A percentile compares a stretch with the other conserved stretches of the same genome.
phyloP scores from a whole-genome alignment of 2,888 invertebrate genomes.

The Mesorhabditis belari region DNA sequence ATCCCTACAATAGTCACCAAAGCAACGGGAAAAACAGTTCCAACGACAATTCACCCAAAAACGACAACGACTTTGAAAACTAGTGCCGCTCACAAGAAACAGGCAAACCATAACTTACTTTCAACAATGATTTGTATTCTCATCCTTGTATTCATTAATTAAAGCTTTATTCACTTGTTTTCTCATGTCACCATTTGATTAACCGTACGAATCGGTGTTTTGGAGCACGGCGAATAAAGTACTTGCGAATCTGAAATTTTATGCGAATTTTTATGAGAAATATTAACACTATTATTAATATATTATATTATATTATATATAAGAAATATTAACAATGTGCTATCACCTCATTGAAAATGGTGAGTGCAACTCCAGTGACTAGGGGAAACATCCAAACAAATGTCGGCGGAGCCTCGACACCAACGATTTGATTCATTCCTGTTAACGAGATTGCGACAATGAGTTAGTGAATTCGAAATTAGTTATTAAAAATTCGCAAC shows the following conservation, averaged over 20 bases:
- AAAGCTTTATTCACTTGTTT: too few relatives aligned
- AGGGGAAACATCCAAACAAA: neutral
- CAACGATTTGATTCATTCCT: neutral
- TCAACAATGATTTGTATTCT: too few relatives aligned
- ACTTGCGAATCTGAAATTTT: neutral
- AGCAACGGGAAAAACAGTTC: too few relatives aligned
- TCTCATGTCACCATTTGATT: neutral
- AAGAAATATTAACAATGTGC: neutral
- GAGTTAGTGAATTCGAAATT: neutral
- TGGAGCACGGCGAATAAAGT: neutral
- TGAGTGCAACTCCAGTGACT: neutral
- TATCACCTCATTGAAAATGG: neutral
- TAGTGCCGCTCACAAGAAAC: too few relatives aligned
- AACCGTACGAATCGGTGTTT: neutral
- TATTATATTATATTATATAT: neutral
- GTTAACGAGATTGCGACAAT: too few relatives aligned
- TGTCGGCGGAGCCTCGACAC: neutral
- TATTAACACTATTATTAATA: neutral
- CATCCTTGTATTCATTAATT: too few relatives aligned
- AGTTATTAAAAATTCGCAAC: neutral
- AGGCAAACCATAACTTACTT: too few relatives aligned
- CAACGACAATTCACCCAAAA: too few relatives aligned
- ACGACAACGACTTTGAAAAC: too few relatives aligned
- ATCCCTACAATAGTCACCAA: too few relatives aligned
- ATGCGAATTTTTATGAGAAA: neutral